phyloP scores from a whole-genome alignment of 2,113 vertebrate genomes.

The Leucopternis melanops region DNA sequence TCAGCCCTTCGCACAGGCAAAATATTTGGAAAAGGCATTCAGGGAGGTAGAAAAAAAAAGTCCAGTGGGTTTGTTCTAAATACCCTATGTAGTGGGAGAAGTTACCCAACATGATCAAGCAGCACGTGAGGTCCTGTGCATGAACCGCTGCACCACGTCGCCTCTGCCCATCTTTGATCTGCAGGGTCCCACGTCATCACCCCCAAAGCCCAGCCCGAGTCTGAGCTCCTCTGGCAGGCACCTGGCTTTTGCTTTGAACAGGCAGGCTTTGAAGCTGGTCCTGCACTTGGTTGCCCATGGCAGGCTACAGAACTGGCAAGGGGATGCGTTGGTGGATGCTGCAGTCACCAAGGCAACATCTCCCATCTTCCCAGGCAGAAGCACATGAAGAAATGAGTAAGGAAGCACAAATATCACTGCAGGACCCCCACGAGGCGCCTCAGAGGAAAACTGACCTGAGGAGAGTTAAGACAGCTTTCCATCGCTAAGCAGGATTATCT shows the following conservation, averaged over 20 bases:
- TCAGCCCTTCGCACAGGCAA: background rate
- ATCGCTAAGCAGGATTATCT: conserved; percentile 35
- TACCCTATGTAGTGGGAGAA: background rate
- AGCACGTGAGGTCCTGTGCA: background rate
- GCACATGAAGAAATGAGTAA: background rate
- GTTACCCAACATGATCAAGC: background rate
- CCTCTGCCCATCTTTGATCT: background rate
- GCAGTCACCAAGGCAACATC: background rate
- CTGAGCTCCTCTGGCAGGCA: background rate
- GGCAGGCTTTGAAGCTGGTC: background rate
- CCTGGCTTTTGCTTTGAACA: background rate
- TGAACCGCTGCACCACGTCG: background rate
- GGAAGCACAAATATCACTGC: background rate
- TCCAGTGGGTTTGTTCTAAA: background rate
- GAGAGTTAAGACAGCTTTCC: conserved; percentile 43
- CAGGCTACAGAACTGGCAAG: background rate
- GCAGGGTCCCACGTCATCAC: background rate
- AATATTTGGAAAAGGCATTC: background rate
- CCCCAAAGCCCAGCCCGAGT: background rate
- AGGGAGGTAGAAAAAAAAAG: background rate
- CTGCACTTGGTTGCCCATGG: background rate
- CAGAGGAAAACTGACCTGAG: background rate
- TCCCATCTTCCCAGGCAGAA: background rate
- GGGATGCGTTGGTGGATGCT: background rate
- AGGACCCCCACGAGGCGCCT: background rate